Percentiles rank a stretch among this genome's conserved stretches.
Conservation (phyloP, 2,113 vertebrate genomes). For the Tamias sibiricus region DNA sequence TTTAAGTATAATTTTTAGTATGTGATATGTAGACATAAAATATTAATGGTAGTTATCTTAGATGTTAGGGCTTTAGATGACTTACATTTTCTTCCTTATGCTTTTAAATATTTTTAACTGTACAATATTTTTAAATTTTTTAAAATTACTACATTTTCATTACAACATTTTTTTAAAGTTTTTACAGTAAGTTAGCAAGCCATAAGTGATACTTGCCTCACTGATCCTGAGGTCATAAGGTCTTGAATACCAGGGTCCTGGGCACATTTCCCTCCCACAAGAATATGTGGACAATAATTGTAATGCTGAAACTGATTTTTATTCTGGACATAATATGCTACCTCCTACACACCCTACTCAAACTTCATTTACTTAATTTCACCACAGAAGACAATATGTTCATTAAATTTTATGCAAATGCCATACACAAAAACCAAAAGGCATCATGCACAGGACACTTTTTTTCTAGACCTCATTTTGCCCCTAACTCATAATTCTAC, state of each 20-base stretch:
- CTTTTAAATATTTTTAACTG: background rate
- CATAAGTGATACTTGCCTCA: background rate
- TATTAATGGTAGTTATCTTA: background rate
- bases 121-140: background rate
- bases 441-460: background rate
- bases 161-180: background rate
- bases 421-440: background rate
- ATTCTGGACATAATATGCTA: background rate
- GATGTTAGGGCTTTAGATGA: background rate
- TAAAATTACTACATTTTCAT: background rate
- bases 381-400: background rate
- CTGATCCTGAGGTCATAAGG: background rate
- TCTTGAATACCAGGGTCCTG: background rate
- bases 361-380: background rate
- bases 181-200: background rate
- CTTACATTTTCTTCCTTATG: background rate
- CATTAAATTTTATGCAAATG: background rate
- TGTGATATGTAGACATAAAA: background rate
- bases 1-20: background rate
- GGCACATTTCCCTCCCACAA: background rate
- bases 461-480: background rate
- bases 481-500: background rate
- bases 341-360: background rate
- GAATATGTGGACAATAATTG: background rate
- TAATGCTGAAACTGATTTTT: background rate